A percentile compares a stretch with the other conserved stretches of the same genome.
These are phyloP conservation scores for Acipenser transmontanus DNA, from an alignment of 2,797 vertebrate species.

Conservation along the genomic window DNA sequence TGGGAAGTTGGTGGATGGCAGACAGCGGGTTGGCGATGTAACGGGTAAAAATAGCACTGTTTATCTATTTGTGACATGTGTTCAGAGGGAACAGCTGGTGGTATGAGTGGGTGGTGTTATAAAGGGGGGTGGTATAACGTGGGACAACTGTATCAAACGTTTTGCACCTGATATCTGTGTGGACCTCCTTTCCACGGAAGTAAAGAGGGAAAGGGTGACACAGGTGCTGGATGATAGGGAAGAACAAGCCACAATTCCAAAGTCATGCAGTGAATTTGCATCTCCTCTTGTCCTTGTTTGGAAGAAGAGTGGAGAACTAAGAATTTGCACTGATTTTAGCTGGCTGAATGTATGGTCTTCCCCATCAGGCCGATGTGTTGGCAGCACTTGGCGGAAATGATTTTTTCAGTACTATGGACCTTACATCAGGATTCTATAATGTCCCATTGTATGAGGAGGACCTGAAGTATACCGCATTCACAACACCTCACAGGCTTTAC, in stretches of 20 bases:
- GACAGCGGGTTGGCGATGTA: no score
- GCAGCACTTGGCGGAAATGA: constrained; percentile 11
- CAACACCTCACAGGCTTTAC: background rate
- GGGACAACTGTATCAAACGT: no score
- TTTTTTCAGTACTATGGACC: constrained; percentile 1
- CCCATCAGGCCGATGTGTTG: constrained; percentile 7
- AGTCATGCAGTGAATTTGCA: constrained; percentile 2
- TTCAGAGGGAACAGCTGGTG: no score
- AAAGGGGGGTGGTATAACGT: no score
- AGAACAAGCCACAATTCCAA: constrained; percentile 5
- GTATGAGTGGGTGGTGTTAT: no score
- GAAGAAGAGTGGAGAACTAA: constrained; percentile 4
- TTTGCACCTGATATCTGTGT: no score
- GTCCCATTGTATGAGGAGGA: constrained; percentile 12
- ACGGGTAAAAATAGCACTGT: no score
- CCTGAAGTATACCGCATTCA: constrained; percentile 11
- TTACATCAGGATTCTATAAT: constrained; percentile 15
- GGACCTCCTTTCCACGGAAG: no score
- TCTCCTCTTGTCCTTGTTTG: constrained; percentile 7
- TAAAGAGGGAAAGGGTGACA: no score
- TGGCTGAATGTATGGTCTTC: background rate
- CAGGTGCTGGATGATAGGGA: background rate
- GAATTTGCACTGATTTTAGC: constrained; percentile 8
- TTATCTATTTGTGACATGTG: no score
- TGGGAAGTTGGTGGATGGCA: no score